Evolutionary conservation across 2,888 invertebrate genomes (phyloP).

Genomic region (Drosophila rubida): DNA sequence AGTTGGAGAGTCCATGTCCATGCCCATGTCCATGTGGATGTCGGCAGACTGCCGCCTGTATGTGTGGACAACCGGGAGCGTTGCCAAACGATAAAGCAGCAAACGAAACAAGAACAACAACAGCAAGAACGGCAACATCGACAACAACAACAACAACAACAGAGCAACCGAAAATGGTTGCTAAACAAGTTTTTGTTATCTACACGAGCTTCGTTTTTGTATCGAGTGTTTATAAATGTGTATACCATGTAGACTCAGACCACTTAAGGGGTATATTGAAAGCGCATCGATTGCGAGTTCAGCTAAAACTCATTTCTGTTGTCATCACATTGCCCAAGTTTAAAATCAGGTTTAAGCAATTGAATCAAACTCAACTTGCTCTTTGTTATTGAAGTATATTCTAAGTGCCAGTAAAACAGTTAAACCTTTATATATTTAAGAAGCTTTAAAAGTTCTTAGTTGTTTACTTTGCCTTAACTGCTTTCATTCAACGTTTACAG

Average conservation of each 20-base stretch:
- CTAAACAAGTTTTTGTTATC: constrained; percentile 77
- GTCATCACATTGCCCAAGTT: not conserved
- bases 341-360: not conserved
- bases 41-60: constrained; percentile 32
- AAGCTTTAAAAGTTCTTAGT: too few species aligned
- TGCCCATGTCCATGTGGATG: constrained; percentile 24
- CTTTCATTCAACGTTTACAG: not conserved
- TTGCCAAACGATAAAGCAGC: constrained; percentile 57
- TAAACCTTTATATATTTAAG: too few species aligned
- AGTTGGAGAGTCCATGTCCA: not conserved
- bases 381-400: not conserved
- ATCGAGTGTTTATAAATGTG: constrained; percentile 74
- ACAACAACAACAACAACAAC: constrained; percentile 30
- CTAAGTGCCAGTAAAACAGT: not conserved
- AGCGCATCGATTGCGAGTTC: not conserved
- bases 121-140: constrained; percentile 29
- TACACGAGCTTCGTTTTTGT: constrained; percentile 61
- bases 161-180: constrained; percentile 64
- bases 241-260: constrained; percentile 31
- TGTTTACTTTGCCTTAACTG: not conserved
- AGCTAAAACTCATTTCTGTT: not conserved
- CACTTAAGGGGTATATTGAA: constrained; percentile 10
- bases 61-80: constrained; percentile 43
- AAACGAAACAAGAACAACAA: constrained; percentile 42
- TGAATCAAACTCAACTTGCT: not conserved